These are phyloP conservation scores for Orchestia grillus DNA, from an alignment of 1,140 invertebrate genomes.

Conservation along the genomic window DNA sequence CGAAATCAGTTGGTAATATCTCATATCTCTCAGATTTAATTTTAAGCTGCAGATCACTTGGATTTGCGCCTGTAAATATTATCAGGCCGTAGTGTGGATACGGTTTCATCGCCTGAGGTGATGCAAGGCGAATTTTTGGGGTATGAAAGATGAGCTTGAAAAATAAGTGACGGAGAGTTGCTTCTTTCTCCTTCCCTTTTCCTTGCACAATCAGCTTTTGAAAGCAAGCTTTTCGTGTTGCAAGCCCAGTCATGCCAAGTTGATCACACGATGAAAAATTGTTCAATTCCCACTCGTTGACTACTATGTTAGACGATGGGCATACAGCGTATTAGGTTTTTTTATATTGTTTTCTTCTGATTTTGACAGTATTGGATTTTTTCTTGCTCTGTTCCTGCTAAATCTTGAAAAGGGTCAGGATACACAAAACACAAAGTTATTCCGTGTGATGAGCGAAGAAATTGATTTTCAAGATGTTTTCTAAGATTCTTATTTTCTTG, in stretches of 20 bases:
- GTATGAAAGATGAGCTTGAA: neutral
- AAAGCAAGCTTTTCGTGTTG: neutral
- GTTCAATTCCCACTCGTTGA: no score
- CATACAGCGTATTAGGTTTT: no score
- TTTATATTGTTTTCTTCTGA: no score
- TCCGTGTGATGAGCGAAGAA: no score
- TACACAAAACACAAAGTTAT: no score
- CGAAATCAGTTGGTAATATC: neutral
- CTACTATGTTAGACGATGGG: no score
- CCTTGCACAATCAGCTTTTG: neutral
- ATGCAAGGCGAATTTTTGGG: neutral
- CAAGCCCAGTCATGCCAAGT: neutral
- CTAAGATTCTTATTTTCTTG: no score
- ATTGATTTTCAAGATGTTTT: no score
- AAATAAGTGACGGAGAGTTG: neutral
- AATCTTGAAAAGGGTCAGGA: no score
- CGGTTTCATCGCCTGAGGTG: neutral
- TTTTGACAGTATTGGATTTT: no score
- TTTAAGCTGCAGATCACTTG: neutral
- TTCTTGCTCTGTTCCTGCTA: no score
- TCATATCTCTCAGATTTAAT: neutral
- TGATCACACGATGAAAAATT: neutral
- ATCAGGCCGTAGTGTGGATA: neutral
- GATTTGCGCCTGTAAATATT: neutral
- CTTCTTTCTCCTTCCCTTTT: neutral